Evolutionary conservation across 2,113 vertebrate species (phyloP).

Genomic region (Alligator sinensis): DNA sequence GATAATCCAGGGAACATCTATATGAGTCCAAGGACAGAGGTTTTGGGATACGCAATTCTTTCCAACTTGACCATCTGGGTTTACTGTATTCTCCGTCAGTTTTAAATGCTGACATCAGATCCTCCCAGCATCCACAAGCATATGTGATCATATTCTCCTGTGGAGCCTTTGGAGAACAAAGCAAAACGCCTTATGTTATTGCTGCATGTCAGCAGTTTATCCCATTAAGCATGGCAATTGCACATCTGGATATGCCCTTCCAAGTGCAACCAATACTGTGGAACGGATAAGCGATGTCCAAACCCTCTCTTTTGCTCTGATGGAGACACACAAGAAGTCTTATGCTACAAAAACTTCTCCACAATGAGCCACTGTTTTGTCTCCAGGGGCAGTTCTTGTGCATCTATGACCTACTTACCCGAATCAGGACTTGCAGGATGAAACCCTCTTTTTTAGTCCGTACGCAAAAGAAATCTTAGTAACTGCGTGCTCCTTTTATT

Average conservation of each 20-base stretch:
- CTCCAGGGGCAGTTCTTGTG: no score
- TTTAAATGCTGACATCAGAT: conserved; percentile 37
- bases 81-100: conserved; percentile 23
- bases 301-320: not conserved
- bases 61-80: conserved; percentile 9
- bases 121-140: conserved; percentile 67
- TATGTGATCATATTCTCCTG: not conserved
- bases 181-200: not conserved
- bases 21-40: not conserved
- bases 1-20: no score
- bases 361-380: not conserved
- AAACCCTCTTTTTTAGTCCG: not conserved
- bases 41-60: not conserved
- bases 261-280: not conserved
- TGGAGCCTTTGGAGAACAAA: not conserved
- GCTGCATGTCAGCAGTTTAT: not conserved
- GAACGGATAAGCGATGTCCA: not conserved
- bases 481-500: fast-evolving
- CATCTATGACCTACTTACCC: no score
- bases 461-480: not conserved
- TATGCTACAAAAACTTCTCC: not conserved
- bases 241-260: not conserved
- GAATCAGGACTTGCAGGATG: no score
- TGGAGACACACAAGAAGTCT: not conserved
- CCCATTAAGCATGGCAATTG: not conserved